These are phyloP conservation scores for Carterocephalus palaemon DNA, from an alignment of 2,888 invertebrate genomes.

Conservation along the genomic window DNA sequence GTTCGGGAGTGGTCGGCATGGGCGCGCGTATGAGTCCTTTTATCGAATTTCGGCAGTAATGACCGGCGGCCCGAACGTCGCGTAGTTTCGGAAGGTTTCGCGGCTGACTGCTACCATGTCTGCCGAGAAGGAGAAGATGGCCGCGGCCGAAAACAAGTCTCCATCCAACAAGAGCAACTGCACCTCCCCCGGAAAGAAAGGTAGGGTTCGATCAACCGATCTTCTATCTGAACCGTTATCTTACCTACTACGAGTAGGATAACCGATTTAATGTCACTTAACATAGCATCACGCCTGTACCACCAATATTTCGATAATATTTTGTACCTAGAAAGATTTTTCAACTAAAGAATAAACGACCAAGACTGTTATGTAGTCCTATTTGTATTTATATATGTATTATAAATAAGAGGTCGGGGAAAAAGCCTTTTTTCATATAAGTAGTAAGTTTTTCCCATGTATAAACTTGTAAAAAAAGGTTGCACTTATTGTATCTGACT, in stretches of 20 bases:
- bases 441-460: no score
- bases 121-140: slow-evolving; percentile 74
- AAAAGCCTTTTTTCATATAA: no score
- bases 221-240: neutral
- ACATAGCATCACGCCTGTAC: no score
- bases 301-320: no score
- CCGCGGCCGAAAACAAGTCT: slow-evolving; percentile 67
- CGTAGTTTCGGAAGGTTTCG: slow-evolving; percentile 47
- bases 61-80: slow-evolving; percentile 52
- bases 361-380: no score
- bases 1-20: slow-evolving; percentile 51
- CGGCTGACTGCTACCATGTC: slow-evolving; percentile 58
- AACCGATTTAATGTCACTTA: no score
- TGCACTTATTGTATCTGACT: no score
- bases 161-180: slow-evolving; percentile 72
- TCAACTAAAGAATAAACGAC: no score
- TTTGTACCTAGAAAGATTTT: no score
- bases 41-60: slow-evolving; percentile 52
- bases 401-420: no score
- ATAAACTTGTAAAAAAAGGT: no score
- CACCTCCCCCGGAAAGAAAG: slow-evolving; percentile 75
- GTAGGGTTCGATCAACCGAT: slow-evolving; percentile 40
- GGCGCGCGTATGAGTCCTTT: slow-evolving; percentile 35
- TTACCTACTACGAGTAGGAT: neutral
- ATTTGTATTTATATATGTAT: no score